These are phyloP conservation scores for Orientallactaga sibirica DNA, from an alignment of 2,797 vertebrate genomes.

Conservation along the genomic window DNA sequence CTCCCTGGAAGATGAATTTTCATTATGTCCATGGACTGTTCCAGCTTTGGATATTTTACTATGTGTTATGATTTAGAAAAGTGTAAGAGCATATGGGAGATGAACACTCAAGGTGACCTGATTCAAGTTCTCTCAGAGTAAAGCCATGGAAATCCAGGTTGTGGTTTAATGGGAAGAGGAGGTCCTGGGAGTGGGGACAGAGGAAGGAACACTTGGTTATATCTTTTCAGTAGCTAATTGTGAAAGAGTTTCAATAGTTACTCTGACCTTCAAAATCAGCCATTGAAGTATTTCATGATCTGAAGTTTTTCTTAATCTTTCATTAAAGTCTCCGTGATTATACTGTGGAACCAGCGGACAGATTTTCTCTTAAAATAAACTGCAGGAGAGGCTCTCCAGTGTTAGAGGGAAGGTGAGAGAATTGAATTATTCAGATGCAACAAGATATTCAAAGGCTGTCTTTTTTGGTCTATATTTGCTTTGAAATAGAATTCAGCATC, in stretches of 20 bases:
- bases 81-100: background rate
- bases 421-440: background rate
- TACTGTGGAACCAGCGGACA: background rate
- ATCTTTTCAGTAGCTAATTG: background rate
- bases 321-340: conserved; percentile 16
- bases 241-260: background rate
- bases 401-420: background rate
- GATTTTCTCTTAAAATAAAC: background rate
- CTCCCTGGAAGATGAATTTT: background rate
- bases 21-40: background rate
- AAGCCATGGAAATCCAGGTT: background rate
- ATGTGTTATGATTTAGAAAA: background rate
- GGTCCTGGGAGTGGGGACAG: background rate
- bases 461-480: background rate
- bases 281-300: background rate
- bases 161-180: background rate
- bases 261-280: conserved; percentile 45
- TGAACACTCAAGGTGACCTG: background rate
- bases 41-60: background rate
- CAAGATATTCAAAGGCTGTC: background rate
- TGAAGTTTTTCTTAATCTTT: background rate
- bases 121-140: background rate
- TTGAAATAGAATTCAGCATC: background rate
- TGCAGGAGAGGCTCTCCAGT: background rate
- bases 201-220: background rate